Evolutionary conservation across 2,888 invertebrate species (phyloP).

Genomic region (Drosophila suboccidentalis): DNA sequence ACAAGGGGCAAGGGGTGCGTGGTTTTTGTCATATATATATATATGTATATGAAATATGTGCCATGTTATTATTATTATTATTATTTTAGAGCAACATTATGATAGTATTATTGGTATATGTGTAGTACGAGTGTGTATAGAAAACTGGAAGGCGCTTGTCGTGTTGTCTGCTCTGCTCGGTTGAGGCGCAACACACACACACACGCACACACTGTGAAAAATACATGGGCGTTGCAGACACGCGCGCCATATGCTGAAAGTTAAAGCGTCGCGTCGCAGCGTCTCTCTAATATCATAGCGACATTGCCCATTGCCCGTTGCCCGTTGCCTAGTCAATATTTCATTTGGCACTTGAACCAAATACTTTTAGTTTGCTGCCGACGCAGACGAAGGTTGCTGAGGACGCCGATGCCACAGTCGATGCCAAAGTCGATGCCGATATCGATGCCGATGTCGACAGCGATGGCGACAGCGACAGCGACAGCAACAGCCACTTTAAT

Average conservation of each 20-base stretch:
- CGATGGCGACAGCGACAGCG: constrained; percentile 5
- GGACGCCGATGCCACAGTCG: constrained; percentile 19
- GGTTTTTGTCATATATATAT: constrained; percentile 2
- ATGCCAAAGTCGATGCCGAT: not conserved
- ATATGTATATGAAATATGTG: constrained; percentile 57
- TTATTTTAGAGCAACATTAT: constrained; percentile 62
- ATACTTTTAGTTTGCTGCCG: constrained; percentile 77
- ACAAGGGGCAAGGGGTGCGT: not conserved
- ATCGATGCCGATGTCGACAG: constrained; percentile 2
- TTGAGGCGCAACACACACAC: constrained; percentile 7
- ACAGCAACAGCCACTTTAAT: constrained; percentile 36
- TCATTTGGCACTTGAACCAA: constrained; percentile 80
- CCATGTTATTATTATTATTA: constrained; percentile 68
- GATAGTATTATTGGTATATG: constrained; percentile 28
- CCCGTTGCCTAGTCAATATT: constrained; percentile 75
- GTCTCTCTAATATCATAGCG: constrained; percentile 40
- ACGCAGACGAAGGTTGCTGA: constrained; percentile 65
- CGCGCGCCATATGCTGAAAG: constrained; percentile 71
- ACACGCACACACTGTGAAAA: constrained; percentile 1
- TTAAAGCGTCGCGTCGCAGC: constrained; percentile 49
- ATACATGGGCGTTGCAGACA: constrained; percentile 42
- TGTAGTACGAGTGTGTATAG: constrained; percentile 13
- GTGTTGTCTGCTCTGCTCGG: not conserved
- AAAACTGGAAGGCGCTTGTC: constrained; percentile 19
- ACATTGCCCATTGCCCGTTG: constrained; percentile 17